phyloP scores from a whole-genome alignment of 1,140 invertebrate species.

The Solen grandis region DNA sequence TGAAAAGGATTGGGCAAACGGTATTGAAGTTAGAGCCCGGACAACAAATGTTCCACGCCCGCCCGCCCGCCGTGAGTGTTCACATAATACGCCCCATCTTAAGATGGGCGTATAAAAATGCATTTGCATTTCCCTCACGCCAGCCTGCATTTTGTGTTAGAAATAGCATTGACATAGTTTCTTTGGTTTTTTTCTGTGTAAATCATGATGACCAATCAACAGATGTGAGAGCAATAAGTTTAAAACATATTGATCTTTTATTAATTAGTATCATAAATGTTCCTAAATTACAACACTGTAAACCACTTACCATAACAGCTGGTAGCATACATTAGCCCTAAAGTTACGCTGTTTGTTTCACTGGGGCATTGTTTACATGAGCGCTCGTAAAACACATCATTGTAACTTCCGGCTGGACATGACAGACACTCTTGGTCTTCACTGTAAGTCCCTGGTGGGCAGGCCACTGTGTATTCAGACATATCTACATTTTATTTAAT shows the following conservation, averaged over 20 bases:
- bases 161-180: not conserved
- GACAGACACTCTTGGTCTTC: not conserved
- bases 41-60: no score
- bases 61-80: no score
- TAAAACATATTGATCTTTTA: no score
- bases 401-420: conserved; percentile 21
- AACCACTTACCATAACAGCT: conserved; percentile 30
- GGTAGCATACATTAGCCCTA: conserved; percentile 5
- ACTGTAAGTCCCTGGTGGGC: conserved; percentile 34
- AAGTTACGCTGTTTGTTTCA: conserved; percentile 19
- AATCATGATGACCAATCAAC: conserved; percentile 2
- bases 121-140: not conserved
- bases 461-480: no score
- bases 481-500: no score
- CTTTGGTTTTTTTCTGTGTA: not conserved
- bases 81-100: no score
- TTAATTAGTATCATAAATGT: no score
- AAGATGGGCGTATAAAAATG: no score
- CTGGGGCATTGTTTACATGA: conserved; percentile 12
- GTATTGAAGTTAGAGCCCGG: no score
- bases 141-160: not conserved
- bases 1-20: no score
- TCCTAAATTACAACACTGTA: not conserved
- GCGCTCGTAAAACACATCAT: conserved; percentile 6
- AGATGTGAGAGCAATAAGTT: not conserved